phyloP scores from a whole-genome alignment of 2,113 vertebrate genomes.

The Callospermophilus lateralis region DNA sequence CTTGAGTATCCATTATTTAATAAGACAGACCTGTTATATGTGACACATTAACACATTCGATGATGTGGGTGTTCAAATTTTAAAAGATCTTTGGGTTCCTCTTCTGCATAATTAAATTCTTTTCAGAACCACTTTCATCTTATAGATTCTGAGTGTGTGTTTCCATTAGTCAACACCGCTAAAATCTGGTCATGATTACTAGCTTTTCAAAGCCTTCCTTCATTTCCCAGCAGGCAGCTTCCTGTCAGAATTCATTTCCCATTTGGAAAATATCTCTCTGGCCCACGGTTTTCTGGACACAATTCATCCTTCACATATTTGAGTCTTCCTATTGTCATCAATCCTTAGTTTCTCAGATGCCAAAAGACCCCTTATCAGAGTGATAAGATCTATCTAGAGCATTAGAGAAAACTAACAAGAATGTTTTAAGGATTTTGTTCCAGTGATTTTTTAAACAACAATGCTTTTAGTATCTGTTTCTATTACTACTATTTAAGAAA shows the following conservation, averaged over 20 bases:
- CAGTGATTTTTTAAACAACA: constrained; percentile 48
- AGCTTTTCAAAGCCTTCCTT: constrained; percentile 61
- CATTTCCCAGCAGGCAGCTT: constrained; percentile 66
- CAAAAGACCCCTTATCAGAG: constrained; percentile 50
- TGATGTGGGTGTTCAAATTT: neutral
- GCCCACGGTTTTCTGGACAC: constrained; percentile 63
- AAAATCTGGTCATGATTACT: constrained; percentile 45
- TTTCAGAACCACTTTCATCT: neutral
- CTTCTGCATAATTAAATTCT: constrained; percentile 62
- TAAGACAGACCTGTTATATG: neutral
- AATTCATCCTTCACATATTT: constrained; percentile 72
- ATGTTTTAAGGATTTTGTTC: constrained; percentile 50
- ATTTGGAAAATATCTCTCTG: constrained; percentile 73
- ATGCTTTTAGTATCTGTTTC: constrained; percentile 49
- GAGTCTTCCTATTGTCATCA: constrained; percentile 61
- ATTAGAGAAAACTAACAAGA: constrained; percentile 51
- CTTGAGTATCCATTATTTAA: neutral
- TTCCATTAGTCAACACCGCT: constrained; percentile 57
- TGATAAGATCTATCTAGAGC: constrained; percentile 51
- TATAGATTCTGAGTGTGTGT: constrained; percentile 34
- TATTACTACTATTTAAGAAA: constrained; percentile 68
- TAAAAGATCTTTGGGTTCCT: constrained; percentile 3
- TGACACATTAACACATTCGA: neutral
- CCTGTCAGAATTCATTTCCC: constrained; percentile 79
- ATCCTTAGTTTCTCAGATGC: constrained; percentile 53